Percentiles rank a stretch among this genome's conserved stretches.
phyloP scores from a whole-genome alignment of 1,140 invertebrate species.

The Trichoplusia ni region DNA sequence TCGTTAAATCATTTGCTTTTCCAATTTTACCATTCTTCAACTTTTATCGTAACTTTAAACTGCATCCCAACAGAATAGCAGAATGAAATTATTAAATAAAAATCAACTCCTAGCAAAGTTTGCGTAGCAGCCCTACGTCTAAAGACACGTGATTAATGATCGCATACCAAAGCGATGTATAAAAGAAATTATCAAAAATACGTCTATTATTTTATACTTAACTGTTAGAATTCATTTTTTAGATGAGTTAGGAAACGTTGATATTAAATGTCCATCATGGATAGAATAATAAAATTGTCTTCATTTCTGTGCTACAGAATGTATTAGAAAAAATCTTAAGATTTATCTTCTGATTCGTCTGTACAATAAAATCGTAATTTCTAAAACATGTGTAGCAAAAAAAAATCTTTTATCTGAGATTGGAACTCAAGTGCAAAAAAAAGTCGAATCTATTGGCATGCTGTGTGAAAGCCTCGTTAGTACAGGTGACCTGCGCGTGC shows the following conservation, averaged over 20 bases:
- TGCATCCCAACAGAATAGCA: too few species aligned
- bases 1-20: too few species aligned
- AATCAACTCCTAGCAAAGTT: background rate
- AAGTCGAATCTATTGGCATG: too few species aligned
- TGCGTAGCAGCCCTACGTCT: slow-evolving; percentile 13
- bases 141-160: slow-evolving; percentile 44
- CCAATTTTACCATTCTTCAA: too few species aligned
- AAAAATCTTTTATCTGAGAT: too few species aligned
- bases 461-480: too few species aligned
- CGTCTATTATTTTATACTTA: slow-evolving; percentile 49
- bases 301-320: background rate
- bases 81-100: too few species aligned
- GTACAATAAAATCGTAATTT: background rate
- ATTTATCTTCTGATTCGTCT: background rate
- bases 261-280: slow-evolving; percentile 40
- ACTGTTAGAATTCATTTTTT: slow-evolving; percentile 23
- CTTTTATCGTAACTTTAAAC: too few species aligned
- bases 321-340: background rate
- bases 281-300: background rate
- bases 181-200: slow-evolving; percentile 40
- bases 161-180: slow-evolving; percentile 23
- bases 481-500: too few species aligned
- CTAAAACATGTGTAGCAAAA: too few species aligned
- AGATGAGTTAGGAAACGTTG: slow-evolving; percentile 12
- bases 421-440: too few species aligned